Conservation (phyloP, 1,140 invertebrate genomes). For the Drosophila nebulosa region DNA sequence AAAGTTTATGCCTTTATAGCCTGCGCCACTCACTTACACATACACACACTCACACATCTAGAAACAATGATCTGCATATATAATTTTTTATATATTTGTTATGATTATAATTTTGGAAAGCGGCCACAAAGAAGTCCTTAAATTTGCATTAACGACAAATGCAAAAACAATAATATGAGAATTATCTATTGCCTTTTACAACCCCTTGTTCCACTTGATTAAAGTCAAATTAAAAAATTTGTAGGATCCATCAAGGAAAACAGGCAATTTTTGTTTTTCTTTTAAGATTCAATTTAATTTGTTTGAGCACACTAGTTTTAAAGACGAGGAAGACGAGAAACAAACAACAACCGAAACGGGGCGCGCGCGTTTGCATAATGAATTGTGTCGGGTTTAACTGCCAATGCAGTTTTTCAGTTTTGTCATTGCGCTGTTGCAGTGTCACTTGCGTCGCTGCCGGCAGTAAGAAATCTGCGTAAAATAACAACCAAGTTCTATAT, state of each 20-base stretch:
- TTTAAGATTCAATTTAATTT: slow-evolving; percentile 32
- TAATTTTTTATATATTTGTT: neutral
- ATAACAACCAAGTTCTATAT: neutral
- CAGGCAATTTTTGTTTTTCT: slow-evolving; percentile 18
- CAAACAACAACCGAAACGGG: slow-evolving; percentile 75
- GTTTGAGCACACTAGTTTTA: slow-evolving; percentile 19
- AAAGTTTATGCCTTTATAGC: neutral
- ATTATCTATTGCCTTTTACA: slow-evolving; percentile 45
- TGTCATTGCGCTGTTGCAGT: slow-evolving; percentile 19
- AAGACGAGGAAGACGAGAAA: slow-evolving; percentile 24
- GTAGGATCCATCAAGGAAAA: slow-evolving; percentile 1
- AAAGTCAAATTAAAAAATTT: slow-evolving; percentile 7
- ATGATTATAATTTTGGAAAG: neutral
- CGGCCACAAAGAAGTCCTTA: neutral
- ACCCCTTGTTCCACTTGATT: slow-evolving; percentile 21
- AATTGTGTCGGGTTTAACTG: slow-evolving; percentile 73
- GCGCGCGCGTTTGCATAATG: slow-evolving; percentile 80
- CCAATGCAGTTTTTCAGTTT: slow-evolving; percentile 25
- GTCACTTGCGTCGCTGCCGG: slow-evolving; percentile 48
- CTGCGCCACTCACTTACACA: neutral
- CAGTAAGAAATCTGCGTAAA: slow-evolving; percentile 3
- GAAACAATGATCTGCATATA: neutral
- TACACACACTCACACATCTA: neutral
- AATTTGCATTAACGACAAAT: neutral
- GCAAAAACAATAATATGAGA: neutral